Conservation (phyloP, 2,113 vertebrate species). For the Mobula birostris region DNA sequence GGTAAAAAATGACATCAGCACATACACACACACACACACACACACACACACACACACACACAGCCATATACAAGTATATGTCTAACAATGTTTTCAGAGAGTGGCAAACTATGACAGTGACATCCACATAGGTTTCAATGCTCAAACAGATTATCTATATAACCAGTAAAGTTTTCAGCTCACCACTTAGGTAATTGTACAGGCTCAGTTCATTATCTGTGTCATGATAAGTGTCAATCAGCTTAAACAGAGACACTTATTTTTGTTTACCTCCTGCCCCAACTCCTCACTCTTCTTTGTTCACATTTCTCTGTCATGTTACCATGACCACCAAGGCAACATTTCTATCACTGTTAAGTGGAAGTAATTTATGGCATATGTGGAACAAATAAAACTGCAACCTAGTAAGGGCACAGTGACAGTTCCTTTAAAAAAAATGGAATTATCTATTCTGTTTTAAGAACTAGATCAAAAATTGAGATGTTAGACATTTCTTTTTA, state of each 20-base stretch:
- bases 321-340: not conserved
- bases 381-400: not conserved
- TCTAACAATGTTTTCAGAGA: not conserved
- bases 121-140: not conserved
- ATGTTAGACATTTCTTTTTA: not conserved
- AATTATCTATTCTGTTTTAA: not conserved
- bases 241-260: not conserved
- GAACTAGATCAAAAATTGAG: not conserved
- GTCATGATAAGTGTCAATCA: not conserved
- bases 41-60: too few species aligned
- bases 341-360: not conserved
- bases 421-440: not conserved
- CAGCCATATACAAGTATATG: too few species aligned
- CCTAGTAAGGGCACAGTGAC: not conserved
- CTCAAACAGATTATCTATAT: not conserved
- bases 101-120: not conserved
- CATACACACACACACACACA: too few species aligned
- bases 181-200: not conserved
- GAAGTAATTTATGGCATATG: not conserved
- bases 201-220: not conserved
- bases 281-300: not conserved
- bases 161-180: not conserved
- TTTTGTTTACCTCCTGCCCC: not conserved
- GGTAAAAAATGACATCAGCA: too few species aligned
- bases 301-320: too few species aligned